Evolutionary conservation across 2,113 vertebrate species (phyloP).

Genomic region (Nothobranchius furzeri): DNA sequence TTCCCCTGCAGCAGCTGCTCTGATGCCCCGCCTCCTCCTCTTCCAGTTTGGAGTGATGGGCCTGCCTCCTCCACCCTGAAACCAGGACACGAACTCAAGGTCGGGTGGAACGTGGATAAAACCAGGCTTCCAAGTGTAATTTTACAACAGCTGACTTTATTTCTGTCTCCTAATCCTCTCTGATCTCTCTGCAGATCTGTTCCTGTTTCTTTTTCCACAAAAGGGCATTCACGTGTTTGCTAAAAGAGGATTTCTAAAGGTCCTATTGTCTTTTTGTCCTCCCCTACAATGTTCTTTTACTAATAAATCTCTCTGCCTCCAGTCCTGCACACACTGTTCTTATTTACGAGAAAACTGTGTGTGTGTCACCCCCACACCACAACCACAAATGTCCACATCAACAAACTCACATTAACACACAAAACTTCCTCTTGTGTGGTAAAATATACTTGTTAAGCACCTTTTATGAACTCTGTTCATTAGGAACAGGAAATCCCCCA

Average conservation of each 20-base stretch:
- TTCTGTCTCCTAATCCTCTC: slow-evolving; percentile 1
- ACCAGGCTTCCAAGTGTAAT: background rate
- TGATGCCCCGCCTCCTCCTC: slow-evolving; percentile 43
- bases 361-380: slow-evolving; percentile 30
- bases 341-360: slow-evolving; percentile 13
- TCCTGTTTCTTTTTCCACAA: background rate
- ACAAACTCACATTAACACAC: background rate
- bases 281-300: slow-evolving; percentile 20
- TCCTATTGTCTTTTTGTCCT: background rate
- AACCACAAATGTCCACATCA: slow-evolving; percentile 35
- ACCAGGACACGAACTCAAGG: slow-evolving; percentile 7
- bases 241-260: slow-evolving; percentile 16
- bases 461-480: background rate
- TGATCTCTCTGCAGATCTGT: slow-evolving; percentile 4
- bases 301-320: slow-evolving; percentile 30
- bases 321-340: slow-evolving; percentile 58
- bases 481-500: background rate
- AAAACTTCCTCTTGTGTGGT: background rate
- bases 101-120: slow-evolving; percentile 16
- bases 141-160: slow-evolving; percentile 19
- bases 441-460: background rate
- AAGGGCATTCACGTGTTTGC: background rate
- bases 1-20: slow-evolving; percentile 84
- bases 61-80: slow-evolving; percentile 47
- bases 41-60: slow-evolving; percentile 59